Evolutionary conservation across 2,888 invertebrate species (phyloP).

Genomic region (Blastobasis lacticolella): DNA sequence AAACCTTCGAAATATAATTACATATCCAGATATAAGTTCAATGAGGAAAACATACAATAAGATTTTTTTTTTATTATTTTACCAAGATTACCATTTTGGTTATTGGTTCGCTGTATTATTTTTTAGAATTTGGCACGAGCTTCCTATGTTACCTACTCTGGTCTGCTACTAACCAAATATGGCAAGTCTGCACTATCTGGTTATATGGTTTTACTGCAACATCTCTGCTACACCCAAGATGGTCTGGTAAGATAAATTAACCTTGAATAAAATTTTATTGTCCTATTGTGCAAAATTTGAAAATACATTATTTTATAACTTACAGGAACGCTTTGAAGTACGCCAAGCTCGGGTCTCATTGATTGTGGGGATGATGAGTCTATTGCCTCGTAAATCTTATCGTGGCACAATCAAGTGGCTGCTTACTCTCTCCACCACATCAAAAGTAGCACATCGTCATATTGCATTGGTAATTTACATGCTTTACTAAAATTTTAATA

Average conservation of each 20-base stretch:
- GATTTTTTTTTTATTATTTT: too few species aligned
- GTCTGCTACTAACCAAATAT: conserved; percentile 46
- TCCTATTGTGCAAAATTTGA: background rate
- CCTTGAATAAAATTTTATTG: background rate
- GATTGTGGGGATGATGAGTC: conserved; percentile 54
- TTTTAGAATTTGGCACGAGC: conserved; percentile 51
- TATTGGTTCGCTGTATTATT: background rate
- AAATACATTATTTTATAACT: conserved; percentile 6
- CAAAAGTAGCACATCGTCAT: conserved; percentile 49
- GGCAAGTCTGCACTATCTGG: conserved; percentile 45
- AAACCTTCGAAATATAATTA: too few species aligned
- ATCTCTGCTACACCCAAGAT: conserved; percentile 49
- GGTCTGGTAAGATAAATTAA: conserved; percentile 43
- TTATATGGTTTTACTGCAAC: conserved; percentile 48
- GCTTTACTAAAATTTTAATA: background rate
- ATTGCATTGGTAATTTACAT: conserved; percentile 48
- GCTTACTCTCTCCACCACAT: conserved; percentile 43
- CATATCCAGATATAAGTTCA: too few species aligned
- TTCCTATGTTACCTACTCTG: conserved; percentile 61
- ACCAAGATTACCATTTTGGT: too few species aligned
- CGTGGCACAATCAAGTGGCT: conserved; percentile 49
- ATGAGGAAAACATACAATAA: too few species aligned
- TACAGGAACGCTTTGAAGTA: conserved; percentile 56
- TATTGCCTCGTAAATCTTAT: conserved; percentile 46
- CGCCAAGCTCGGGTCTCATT: conserved; percentile 47